A percentile compares a stretch with the other conserved stretches of the same genome.
These are phyloP conservation scores for Acrobasis repandana DNA, from an alignment of 2,888 invertebrate genomes.

Conservation along the genomic window DNA sequence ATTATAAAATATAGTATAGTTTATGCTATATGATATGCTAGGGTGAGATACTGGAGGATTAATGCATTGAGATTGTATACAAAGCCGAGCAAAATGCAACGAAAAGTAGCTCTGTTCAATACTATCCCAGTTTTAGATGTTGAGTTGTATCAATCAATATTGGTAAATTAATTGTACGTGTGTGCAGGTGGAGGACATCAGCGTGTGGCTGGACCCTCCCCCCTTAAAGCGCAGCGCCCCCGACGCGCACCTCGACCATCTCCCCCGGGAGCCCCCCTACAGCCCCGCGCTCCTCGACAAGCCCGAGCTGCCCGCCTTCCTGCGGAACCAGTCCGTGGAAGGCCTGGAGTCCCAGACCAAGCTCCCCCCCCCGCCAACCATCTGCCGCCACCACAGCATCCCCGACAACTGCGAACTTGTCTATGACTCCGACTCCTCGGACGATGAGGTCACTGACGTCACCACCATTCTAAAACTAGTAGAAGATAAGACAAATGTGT, in stretches of 20 bases:
- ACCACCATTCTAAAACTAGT: constrained; percentile 42
- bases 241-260: constrained; percentile 51
- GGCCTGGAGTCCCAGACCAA: constrained; percentile 61
- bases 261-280: constrained; percentile 35
- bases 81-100: too few relatives aligned
- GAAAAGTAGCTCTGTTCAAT: too few relatives aligned
- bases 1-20: too few relatives aligned
- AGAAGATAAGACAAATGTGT: constrained; percentile 42
- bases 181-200: constrained; percentile 72
- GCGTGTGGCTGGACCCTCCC: constrained; percentile 69
- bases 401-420: constrained; percentile 42
- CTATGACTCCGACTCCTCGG: constrained; percentile 46
- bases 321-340: constrained; percentile 74
- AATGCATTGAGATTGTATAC: too few relatives aligned
- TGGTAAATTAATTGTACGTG: too few relatives aligned
- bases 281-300: constrained; percentile 45
- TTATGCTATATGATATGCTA: too few relatives aligned
- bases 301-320: constrained; percentile 57
- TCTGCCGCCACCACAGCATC: constrained; percentile 63
- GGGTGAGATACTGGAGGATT: too few relatives aligned
- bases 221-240: constrained; percentile 61
- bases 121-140: too few relatives aligned
- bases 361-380: constrained; percentile 44
- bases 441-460: constrained; percentile 45
- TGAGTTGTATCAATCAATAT: too few relatives aligned